phyloP scores from a whole-genome alignment of 2,888 invertebrate species.

The Oxytorus armatus region DNA sequence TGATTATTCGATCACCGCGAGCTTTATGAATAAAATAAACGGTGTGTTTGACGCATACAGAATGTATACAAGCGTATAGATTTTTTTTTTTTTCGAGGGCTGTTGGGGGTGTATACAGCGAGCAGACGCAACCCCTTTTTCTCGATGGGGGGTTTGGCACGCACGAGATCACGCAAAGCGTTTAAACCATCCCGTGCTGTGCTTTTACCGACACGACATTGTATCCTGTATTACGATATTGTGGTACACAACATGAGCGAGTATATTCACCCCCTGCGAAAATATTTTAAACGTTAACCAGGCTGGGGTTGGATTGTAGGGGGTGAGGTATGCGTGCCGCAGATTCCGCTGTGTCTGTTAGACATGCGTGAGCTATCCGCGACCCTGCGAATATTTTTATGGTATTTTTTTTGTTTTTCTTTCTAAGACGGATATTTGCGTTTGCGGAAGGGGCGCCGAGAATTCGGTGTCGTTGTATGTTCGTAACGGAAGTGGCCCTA shows the following conservation, averaged over 20 bases:
- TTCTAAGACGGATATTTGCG: slow-evolving; percentile 5
- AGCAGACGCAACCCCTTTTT: slow-evolving; percentile 44
- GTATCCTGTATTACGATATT: slow-evolving; percentile 40
- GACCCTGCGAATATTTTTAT: slow-evolving; percentile 30
- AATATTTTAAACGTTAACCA: slow-evolving; percentile 63
- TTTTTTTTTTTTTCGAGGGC: too few relatives aligned
- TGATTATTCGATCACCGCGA: slow-evolving; percentile 74
- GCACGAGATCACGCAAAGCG: slow-evolving; percentile 63
- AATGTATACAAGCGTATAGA: slow-evolving; percentile 8
- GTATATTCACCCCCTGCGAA: slow-evolving; percentile 44
- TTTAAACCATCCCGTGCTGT: slow-evolving; percentile 60
- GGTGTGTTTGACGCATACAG: slow-evolving; percentile 67
- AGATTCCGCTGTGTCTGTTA: slow-evolving; percentile 53
- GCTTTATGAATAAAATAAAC: slow-evolving; percentile 81
- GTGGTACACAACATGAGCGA: slow-evolving; percentile 48
- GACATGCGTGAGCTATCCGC: slow-evolving; percentile 53
- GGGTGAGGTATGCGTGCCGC: slow-evolving; percentile 53
- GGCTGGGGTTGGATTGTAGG: neutral
- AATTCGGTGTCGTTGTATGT: slow-evolving; percentile 23
- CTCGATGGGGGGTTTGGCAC: slow-evolving; percentile 31
- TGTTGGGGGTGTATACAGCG: neutral
- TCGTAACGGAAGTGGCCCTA: neutral
- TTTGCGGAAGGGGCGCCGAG: slow-evolving; percentile 20
- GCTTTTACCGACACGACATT: slow-evolving; percentile 50
- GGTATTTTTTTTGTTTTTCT: neutral